Evolutionary conservation across 2,797 vertebrate genomes (phyloP).

Genomic region (Gymnodraco acuticeps): DNA sequence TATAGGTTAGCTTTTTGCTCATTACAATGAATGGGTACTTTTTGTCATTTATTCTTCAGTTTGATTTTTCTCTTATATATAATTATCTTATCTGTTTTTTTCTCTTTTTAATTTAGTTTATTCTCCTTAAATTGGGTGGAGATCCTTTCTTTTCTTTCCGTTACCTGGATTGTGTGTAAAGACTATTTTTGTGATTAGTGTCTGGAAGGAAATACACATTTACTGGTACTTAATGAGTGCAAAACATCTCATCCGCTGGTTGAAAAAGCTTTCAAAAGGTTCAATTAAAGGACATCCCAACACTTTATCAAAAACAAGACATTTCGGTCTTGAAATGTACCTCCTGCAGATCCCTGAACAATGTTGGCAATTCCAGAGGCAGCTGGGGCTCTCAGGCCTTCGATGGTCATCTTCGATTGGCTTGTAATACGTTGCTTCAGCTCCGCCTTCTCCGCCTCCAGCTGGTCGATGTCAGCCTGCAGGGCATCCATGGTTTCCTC

Average conservation of each 20-base stretch:
- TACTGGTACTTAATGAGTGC: not conserved
- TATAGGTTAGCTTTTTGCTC: too few species aligned
- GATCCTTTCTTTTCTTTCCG: too few species aligned
- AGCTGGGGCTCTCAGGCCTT: slow-evolving; percentile 87
- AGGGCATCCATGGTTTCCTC: slow-evolving; percentile 99
- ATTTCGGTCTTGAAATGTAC: slow-evolving; percentile 66
- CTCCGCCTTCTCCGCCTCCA: slow-evolving; percentile 95
- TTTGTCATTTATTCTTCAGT: too few species aligned
- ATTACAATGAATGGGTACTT: too few species aligned
- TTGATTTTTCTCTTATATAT: too few species aligned
- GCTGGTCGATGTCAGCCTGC: slow-evolving; percentile 97
- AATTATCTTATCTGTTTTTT: too few species aligned
- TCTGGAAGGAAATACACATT: not conserved
- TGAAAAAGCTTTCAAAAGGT: not conserved
- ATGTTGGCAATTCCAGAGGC: slow-evolving; percentile 91
- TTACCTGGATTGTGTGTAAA: too few species aligned
- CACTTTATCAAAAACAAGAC: not conserved
- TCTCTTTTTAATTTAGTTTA: too few species aligned
- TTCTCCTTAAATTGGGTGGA: too few species aligned
- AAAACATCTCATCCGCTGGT: not conserved
- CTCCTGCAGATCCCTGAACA: slow-evolving; percentile 90
- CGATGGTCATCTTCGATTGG: slow-evolving; percentile 93
- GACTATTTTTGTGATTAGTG: not conserved
- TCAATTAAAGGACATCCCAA: not conserved
- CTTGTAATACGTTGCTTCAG: slow-evolving; percentile 92